A percentile compares a stretch with the other conserved stretches of the same genome.
Conservation (phyloP, 2,797 vertebrate species). For the Neoniphon sammara region DNA sequence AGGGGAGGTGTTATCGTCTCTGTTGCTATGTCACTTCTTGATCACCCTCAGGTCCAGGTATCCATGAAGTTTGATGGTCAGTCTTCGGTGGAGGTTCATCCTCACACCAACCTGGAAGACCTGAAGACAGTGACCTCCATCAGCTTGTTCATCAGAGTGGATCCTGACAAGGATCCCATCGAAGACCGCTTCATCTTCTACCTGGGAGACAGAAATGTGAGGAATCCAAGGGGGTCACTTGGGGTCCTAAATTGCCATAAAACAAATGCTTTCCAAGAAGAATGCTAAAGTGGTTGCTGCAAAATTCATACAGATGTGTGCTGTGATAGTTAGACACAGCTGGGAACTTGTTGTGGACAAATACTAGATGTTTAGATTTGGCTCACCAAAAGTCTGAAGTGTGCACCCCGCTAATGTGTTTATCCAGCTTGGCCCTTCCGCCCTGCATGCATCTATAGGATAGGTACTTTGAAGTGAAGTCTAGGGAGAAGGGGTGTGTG, state of each 20-base stretch:
- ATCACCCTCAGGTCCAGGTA: conserved; percentile 89
- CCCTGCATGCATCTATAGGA: neutral
- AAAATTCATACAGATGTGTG: neutral
- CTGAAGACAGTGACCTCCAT: conserved; percentile 94
- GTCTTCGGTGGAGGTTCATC: conserved; percentile 92
- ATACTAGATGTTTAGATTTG: no score
- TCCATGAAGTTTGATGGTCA: conserved; percentile 97
- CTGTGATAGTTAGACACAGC: neutral
- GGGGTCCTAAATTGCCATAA: neutral
- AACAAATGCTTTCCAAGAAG: neutral
- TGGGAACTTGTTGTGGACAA: no score
- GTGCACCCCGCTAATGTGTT: neutral
- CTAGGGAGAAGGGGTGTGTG: no score
- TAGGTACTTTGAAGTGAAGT: no score
- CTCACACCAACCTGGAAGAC: conserved; percentile 88
- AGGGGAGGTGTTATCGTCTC: neutral
- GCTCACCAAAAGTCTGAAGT: neutral
- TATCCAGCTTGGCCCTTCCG: neutral
- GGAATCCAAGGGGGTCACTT: conserved; percentile 37
- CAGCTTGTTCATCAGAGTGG: conserved; percentile 91
- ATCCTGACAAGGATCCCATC: conserved; percentile 82
- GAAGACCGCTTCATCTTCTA: conserved; percentile 94
- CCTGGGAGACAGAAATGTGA: conserved; percentile 93
- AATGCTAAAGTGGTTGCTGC: neutral
- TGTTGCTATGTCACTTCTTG: neutral